phyloP scores from a whole-genome alignment of 2,113 vertebrate species.

The Podarcis muralis region DNA sequence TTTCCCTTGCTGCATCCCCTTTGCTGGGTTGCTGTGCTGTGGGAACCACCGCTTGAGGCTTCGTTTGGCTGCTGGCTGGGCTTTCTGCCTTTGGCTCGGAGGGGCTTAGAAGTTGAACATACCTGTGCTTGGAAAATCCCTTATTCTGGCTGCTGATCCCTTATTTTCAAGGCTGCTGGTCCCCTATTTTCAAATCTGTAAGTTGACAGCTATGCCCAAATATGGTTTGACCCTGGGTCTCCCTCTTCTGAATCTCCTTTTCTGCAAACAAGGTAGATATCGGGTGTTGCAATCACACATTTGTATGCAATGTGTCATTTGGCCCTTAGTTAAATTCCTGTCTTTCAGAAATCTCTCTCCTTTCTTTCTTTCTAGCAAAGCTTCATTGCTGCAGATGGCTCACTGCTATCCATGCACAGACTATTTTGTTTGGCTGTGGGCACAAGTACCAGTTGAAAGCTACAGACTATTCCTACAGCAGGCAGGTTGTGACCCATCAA shows the following conservation, averaged over 20 bases:
- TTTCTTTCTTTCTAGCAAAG: background rate
- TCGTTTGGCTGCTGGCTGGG: no score
- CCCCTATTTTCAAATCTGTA: no score
- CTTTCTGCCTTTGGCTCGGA: no score
- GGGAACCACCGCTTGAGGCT: no score
- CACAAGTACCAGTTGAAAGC: slow-evolving; percentile 6
- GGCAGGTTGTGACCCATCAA: slow-evolving; percentile 57
- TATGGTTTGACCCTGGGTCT: background rate
- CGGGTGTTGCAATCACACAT: background rate
- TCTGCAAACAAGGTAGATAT: background rate
- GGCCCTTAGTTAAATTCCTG: background rate
- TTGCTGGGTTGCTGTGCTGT: no score
- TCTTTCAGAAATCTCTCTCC: background rate
- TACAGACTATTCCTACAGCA: slow-evolving; percentile 27
- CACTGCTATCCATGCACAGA: background rate
- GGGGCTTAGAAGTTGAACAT: no score
- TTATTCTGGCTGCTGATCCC: no score
- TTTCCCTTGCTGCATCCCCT: no score
- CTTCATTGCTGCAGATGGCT: background rate
- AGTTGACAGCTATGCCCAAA: background rate
- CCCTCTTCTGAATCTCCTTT: background rate
- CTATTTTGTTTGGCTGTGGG: background rate
- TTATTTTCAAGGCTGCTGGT: no score
- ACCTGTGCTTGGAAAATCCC: no score
- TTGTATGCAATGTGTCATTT: background rate